These are phyloP conservation scores for Mylabris sibirica DNA, from an alignment of 2,888 invertebrate genomes.

Conservation along the genomic window DNA sequence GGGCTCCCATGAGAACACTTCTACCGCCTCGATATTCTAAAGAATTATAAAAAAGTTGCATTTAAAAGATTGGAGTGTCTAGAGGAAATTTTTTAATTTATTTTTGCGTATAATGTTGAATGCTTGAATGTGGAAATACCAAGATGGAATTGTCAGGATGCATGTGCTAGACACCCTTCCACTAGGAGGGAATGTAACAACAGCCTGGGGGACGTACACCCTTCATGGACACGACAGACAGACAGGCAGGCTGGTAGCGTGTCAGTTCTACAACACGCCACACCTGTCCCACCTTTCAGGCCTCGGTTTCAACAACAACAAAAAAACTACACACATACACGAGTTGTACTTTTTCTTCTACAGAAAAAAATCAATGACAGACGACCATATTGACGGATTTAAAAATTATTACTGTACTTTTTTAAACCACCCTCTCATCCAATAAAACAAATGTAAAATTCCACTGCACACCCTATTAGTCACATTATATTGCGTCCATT, in stretches of 20 bases:
- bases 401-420: too few relatives aligned
- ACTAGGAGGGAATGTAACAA: slow-evolving; percentile 16
- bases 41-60: background rate
- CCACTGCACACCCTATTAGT: slow-evolving; percentile 11
- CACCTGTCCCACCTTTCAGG: slow-evolving; percentile 17
- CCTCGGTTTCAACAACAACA: slow-evolving; percentile 16
- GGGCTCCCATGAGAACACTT: background rate
- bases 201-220: slow-evolving; percentile 18
- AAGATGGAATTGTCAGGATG: slow-evolving; percentile 10
- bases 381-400: background rate
- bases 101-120: background rate
- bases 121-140: slow-evolving; percentile 3
- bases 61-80: background rate
- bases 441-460: background rate
- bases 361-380: background rate
- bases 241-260: slow-evolving; percentile 20
- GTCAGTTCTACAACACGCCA: slow-evolving; percentile 20
- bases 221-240: slow-evolving; percentile 20
- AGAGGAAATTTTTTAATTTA: background rate
- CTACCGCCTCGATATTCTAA: background rate
- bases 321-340: background rate
- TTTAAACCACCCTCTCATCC: background rate
- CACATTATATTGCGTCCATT: slow-evolving; percentile 3
- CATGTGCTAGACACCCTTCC: slow-evolving; percentile 15
- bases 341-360: background rate